Conservation (phyloP, 2,113 vertebrate genomes). For the Astatoreochromis straeleni region DNA sequence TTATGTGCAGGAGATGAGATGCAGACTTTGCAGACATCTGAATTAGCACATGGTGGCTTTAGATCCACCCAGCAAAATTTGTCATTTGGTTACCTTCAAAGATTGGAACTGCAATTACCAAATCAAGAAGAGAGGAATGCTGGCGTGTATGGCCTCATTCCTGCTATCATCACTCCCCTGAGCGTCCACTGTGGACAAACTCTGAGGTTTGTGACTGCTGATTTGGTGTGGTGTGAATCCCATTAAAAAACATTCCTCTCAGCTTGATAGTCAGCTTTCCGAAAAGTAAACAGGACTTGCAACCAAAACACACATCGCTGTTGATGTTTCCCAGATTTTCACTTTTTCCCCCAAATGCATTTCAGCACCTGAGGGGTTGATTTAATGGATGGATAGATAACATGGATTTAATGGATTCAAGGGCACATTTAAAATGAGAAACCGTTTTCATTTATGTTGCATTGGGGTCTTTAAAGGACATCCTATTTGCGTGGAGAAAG, state of each 20-base stretch:
- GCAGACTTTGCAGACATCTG: neutral
- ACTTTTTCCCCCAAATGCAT: neutral
- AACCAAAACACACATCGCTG: neutral
- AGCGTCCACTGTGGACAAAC: conserved; percentile 7
- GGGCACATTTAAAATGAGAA: neutral
- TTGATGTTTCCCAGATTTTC: conserved; percentile 11
- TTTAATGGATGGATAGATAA: conserved; percentile 34
- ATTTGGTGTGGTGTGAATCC: conserved; percentile 24
- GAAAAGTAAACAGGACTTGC: neutral
- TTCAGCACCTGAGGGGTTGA: conserved; percentile 18
- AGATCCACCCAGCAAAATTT: neutral
- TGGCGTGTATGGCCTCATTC: neutral
- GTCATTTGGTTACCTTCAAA: neutral
- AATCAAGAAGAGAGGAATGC: neutral
- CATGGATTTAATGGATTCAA: neutral
- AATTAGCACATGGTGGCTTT: neutral
- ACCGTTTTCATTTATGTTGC: neutral
- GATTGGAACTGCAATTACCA: neutral
- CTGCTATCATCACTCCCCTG: conserved; percentile 15
- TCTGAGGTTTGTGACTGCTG: conserved; percentile 10
- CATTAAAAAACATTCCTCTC: conserved; percentile 22
- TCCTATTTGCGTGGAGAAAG: neutral
- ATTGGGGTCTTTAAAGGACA: neutral
- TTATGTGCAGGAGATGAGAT: neutral
- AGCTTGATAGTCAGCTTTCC: conserved; percentile 25